Base-by-base conservation (phyloP, 2,113 vertebrate species). In the Scomber japonicus region DNA sequence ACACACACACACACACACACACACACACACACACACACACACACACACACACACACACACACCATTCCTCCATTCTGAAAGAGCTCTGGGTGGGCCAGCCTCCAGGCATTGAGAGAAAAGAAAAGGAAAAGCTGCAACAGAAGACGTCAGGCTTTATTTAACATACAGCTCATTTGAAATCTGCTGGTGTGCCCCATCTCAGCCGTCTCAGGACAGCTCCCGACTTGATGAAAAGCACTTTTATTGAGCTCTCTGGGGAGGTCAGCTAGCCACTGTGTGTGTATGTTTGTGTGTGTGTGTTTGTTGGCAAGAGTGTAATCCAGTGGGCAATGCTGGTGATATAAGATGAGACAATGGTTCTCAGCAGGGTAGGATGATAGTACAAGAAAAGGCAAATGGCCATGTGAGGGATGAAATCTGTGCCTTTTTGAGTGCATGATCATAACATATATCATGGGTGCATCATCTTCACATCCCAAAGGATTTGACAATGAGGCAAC, bases 131-230 rank as follows among this genome's bases (percentile, higher is more conserved):
- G 69, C 86, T 48, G 68, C 86, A 86, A 84, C 87, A 82, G 83
- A 93, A 87, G 84, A 87, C 70, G 76, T 78, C 83, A 79, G 82
- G 79, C 80, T 91, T 92, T 93, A 89, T 92, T 94, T 94, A 89
- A 92, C 89, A 89, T 88, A 79, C 70, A 81, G 89, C 91, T 94
- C 90, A 94, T 94, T 94, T 91, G 90, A 91, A 94, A 94, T 93
- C 93, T 87, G 82, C 67, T 88, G 82, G 93, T 86, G 92, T 93
- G 77, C 86, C 80, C 78, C 81, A 71, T 89, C 84, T 87, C 87
- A 88, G 84, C 83, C 78, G 44, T 92, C 89, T 93, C 84, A 89
- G 89, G 89, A 90, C 87, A 88, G 89, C 85, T 90, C 82, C 90
- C 56, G 71, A 92, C 85, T 91, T 90, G 82, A 91, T 93, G 91